Percentiles rank a stretch among this genome's conserved stretches.
phyloP scores from a whole-genome alignment of 2,113 vertebrate species.

The Tyrannus savana region DNA sequence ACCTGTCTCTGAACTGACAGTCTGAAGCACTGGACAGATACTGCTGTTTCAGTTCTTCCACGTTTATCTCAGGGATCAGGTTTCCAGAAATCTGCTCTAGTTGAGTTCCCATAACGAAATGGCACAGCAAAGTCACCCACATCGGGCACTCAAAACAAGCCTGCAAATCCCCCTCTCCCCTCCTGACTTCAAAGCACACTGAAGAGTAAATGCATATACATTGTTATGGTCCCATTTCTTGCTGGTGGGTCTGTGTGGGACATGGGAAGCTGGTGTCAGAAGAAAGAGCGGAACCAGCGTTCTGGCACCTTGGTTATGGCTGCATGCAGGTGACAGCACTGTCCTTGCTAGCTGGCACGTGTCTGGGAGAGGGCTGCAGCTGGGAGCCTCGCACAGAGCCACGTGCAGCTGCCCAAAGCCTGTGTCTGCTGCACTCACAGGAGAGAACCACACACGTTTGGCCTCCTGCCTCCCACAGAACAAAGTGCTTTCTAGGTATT shows the following conservation, averaged over 20 bases:
- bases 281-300: background rate
- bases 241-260: accelerated
- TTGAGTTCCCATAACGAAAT: background rate
- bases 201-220: background rate
- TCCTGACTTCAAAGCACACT: background rate
- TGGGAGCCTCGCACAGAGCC: background rate
- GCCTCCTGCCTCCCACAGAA: background rate
- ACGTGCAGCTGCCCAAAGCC: background rate
- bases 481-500: background rate
- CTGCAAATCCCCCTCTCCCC: background rate
- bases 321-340: background rate
- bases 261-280: background rate
- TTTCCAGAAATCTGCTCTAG: constrained; percentile 25
- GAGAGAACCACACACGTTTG: accelerated
- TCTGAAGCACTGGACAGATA: background rate
- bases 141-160: background rate
- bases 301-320: accelerated
- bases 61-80: background rate
- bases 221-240: background rate
- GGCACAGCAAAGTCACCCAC: background rate
- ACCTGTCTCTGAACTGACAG: background rate
- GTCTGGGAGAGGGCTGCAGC: background rate
- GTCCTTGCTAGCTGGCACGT: background rate
- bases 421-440: accelerated
- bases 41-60: background rate